Base-by-base conservation (phyloP, 1,140 invertebrate genomes). In the Agrilus planipennis region DNA sequence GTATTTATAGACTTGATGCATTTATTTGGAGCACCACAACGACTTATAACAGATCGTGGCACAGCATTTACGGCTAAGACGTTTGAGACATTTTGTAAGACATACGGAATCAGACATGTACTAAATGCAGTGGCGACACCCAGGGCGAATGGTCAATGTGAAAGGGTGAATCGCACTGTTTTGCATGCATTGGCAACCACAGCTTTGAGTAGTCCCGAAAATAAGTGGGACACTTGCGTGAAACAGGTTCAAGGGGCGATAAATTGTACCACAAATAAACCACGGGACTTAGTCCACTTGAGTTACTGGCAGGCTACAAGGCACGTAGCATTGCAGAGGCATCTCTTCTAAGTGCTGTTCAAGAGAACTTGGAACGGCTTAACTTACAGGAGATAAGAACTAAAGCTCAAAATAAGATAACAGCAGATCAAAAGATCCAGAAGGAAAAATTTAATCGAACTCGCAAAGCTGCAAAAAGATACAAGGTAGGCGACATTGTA, bases 1-100 rank as follows among this genome's bases (percentile, higher is more conserved):
- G 7, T n/a, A n/a, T 27, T 27, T 7, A 27, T 27, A n/a, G 23
- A 27, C 23, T 9, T 27, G n/a, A 27, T 27, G 23, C n/a, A 27
- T 9, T n/a, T 42, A 22, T 63, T 61, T 51, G 60, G 60, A 11
- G 51, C 53, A 16, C 56, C 56, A 4, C 16, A 35, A 5, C 44
- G 59, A 9, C 23, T 45, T 3, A 42, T 45, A 3, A 27, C 44
- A 39, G 4, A 48, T 49, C 22, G 47, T 21, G 50, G 50, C 1
- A 41, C 45, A 1, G 45, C 49, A 2, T 54, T 52, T 29, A 46
- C 49, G 0, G 3, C 38, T 42, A 0, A 23, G 29, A 2, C 45
- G 16, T 54, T 52, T 29, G n/a, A 36, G 10, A 25, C 46, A 1
- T 50, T 47, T 11, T 52, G 12, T 11, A 6, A 6, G n/a, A n/a